Evolutionary conservation across 2,888 invertebrate species (phyloP).

Genomic region (Eristalis tenax): DNA sequence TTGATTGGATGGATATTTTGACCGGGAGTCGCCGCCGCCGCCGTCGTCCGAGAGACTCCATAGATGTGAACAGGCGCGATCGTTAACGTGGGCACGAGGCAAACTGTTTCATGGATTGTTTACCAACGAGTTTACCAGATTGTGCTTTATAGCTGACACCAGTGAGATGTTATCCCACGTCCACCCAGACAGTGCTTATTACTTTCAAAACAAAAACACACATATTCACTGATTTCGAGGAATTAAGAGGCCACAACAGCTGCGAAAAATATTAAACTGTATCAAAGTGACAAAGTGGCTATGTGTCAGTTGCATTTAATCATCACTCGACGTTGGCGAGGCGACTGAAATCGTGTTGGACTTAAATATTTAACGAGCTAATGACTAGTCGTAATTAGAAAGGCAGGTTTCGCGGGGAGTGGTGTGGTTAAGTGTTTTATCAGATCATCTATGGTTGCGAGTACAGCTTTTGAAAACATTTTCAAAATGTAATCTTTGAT

Average conservation of each 20-base stretch:
- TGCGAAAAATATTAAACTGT: background rate
- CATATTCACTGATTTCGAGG: background rate
- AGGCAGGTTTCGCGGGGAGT: background rate
- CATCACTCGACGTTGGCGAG: background rate
- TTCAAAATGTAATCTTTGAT: no score
- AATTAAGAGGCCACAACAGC: background rate
- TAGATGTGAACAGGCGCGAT: background rate
- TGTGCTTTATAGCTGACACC: background rate
- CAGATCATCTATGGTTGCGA: no score
- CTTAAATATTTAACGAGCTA: background rate
- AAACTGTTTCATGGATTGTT: background rate
- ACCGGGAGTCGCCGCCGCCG: background rate
- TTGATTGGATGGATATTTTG: background rate
- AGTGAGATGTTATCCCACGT: background rate
- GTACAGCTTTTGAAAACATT: no score
- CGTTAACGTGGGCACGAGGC: background rate
- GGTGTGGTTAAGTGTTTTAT: background rate
- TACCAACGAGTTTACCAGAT: background rate
- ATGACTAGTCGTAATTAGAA: background rate
- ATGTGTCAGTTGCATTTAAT: background rate
- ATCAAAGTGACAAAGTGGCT: background rate
- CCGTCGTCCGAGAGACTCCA: background rate
- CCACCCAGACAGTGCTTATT: background rate
- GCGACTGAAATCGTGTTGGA: background rate
- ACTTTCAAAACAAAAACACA: background rate